Conservation (phyloP, 1,140 invertebrate species). For the Araneus ventricosus region DNA sequence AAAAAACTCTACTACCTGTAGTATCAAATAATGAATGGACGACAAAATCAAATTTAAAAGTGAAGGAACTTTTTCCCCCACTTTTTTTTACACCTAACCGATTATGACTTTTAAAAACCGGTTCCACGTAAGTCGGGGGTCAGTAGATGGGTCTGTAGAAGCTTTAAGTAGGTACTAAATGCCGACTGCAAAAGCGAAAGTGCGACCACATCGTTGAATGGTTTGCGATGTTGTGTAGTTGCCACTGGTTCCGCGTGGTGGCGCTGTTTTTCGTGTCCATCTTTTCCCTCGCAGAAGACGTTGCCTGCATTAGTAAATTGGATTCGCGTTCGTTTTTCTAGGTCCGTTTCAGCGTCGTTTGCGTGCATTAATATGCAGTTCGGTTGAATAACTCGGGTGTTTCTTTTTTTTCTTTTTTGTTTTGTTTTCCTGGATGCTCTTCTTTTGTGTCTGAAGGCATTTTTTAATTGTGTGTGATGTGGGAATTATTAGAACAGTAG, state of each 20-base stretch:
- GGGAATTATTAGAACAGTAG: constrained; percentile 13
- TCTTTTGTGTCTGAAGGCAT: background rate
- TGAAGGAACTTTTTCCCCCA: background rate
- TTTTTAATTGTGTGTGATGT: background rate
- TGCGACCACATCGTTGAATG: background rate
- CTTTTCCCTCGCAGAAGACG: background rate
- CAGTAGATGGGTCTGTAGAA: background rate
- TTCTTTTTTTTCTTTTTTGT: background rate
- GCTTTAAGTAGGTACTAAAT: constrained; percentile 28
- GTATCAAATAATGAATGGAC: constrained; percentile 1
- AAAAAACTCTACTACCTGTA: background rate
- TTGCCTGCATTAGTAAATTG: constrained; percentile 26
- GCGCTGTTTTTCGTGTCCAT: background rate
- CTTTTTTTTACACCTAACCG: background rate
- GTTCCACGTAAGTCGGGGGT: background rate
- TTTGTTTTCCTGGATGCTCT: background rate
- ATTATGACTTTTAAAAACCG: constrained; percentile 25
- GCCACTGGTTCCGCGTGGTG: background rate
- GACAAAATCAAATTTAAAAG: constrained; percentile 30
- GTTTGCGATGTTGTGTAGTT: background rate
- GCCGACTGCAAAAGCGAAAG: constrained; percentile 27
- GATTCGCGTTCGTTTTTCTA: background rate
- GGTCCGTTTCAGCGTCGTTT: background rate
- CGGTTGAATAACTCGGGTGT: background rate
- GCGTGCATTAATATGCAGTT: constrained; percentile 21